Evolutionary conservation across 2,888 invertebrate genomes (phyloP).

Genomic region (Ctenicera cuprea): DNA sequence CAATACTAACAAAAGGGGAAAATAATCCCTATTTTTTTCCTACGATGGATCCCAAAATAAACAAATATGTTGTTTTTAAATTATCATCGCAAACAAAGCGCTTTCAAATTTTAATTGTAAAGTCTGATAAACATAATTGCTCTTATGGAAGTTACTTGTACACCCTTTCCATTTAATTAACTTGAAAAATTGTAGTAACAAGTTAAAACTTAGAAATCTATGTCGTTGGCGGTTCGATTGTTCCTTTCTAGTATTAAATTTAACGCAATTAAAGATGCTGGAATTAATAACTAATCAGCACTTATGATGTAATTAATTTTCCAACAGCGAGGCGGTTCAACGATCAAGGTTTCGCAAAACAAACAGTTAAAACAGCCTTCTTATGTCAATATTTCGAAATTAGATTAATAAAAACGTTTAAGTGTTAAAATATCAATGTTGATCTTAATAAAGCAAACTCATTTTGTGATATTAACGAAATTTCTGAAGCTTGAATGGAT

Average conservation of each 20-base stretch:
- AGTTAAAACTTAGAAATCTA: no score
- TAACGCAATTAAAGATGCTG: neutral
- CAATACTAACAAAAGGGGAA: neutral
- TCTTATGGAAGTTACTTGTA: neutral
- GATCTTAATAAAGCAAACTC: no score
- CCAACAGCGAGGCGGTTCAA: neutral
- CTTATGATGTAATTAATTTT: neutral
- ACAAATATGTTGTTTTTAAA: conserved; percentile 8
- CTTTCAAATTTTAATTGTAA: neutral
- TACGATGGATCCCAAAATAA: neutral
- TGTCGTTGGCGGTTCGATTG: neutral
- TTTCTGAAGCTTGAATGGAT: no score
- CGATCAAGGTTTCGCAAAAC: neutral
- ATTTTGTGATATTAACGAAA: no score
- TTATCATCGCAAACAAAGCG: neutral
- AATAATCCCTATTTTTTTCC: neutral
- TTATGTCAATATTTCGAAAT: no score
- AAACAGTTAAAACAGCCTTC: no score
- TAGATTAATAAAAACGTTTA: no score
- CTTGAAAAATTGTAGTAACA: no score
- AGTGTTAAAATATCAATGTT: no score
- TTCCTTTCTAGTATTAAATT: neutral
- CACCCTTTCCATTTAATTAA: no score
- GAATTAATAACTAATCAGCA: neutral
- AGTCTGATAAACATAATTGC: neutral